Conservation (phyloP, 2,888 invertebrate species). For the Patella caerulea region DNA sequence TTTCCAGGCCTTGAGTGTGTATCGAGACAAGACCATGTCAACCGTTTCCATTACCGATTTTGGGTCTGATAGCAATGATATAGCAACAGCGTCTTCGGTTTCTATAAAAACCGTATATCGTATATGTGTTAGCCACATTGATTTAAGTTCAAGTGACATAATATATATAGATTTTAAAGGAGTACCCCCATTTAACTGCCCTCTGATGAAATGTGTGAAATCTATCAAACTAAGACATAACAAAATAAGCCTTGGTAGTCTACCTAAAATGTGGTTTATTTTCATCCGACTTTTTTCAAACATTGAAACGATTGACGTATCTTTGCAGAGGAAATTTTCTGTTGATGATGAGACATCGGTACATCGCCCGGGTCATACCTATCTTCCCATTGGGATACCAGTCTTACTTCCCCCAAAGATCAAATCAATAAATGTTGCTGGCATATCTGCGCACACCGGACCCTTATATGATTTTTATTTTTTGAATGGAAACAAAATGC, state of each 20-base stretch:
- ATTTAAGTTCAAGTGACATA: background rate
- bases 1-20: background rate
- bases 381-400: background rate
- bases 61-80: background rate
- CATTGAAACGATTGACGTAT: no score
- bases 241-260: no score
- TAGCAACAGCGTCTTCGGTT: background rate
- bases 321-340: no score
- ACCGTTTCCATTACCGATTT: background rate
- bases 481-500: background rate
- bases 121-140: background rate
- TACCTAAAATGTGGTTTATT: no score
- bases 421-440: background rate
- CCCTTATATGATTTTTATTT: background rate
- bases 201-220: no score
- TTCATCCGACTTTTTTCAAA: no score
- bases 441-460: background rate
- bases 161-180: no score
- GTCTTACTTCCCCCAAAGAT: background rate
- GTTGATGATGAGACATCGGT: no score
- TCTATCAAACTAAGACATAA: no score
- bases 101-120: background rate
- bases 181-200: no score
- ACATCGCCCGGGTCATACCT: no score
- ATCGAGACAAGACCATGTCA: background rate